Percentiles rank a stretch among this genome's conserved stretches.
Evolutionary conservation across 2,113 vertebrate genomes (phyloP).

Genomic region (Anseranas semipalmata): DNA sequence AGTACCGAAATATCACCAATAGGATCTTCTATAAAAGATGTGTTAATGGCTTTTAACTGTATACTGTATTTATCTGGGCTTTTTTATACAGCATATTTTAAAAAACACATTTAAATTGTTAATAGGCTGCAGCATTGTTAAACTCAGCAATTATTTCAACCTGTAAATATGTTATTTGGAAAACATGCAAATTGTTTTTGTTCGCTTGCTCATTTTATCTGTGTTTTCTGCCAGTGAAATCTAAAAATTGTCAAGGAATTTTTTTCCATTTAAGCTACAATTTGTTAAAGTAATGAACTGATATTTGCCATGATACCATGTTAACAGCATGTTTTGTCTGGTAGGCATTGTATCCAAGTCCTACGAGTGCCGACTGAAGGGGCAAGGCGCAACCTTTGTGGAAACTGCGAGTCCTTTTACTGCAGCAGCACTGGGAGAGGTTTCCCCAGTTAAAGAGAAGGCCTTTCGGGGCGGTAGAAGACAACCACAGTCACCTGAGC

Average conservation of each 20-base stretch:
- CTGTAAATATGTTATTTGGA: conserved; percentile 53
- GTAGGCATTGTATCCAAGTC: conserved; percentile 98
- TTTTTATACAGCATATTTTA: conserved; percentile 1
- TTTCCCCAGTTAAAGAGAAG: conserved; percentile 68
- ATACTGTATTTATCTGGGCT: conserved; percentile 2
- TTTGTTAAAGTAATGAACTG: conserved; percentile 4
- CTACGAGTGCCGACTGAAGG: conserved; percentile 95
- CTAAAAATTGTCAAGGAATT: background rate
- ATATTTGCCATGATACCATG: background rate
- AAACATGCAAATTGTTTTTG: conserved; percentile 49
- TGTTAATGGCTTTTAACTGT: conserved; percentile 29
- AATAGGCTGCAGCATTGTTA: conserved; percentile 47
- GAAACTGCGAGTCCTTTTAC: conserved; percentile 83
- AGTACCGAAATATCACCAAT: background rate
- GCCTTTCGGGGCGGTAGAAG: conserved; percentile 22
- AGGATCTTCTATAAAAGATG: background rate
- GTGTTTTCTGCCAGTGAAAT: conserved; percentile 46
- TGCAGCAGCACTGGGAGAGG: conserved; percentile 69
- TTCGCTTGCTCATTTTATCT: conserved; percentile 15
- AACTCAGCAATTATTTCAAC: conserved; percentile 57
- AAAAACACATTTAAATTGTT: conserved; percentile 54
- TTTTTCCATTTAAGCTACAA: background rate
- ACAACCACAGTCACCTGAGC: conserved; percentile 64
- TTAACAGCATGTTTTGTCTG: conserved; percentile 38
- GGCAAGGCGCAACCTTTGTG: conserved; percentile 94